Evolutionary conservation across 2,113 vertebrate genomes (phyloP), one percentile per base, ranked within the genome.

Genomic region (Mirounga angustirostris): DNA sequence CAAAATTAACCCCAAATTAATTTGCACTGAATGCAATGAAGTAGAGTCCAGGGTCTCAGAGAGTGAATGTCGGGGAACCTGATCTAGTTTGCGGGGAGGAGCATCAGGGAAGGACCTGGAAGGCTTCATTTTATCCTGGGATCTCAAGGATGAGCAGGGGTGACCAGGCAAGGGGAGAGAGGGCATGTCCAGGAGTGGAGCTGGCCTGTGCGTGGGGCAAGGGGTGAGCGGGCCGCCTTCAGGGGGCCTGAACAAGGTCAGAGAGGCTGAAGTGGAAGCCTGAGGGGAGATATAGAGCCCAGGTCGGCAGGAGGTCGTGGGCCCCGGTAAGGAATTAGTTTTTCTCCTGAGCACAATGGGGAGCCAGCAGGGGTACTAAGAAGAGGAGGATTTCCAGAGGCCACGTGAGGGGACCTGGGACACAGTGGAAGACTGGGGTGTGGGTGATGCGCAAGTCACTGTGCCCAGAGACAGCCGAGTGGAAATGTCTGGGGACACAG

Each of bases 171-270:
- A 63, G 30, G 30, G 54, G 30, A 13, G n/a, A 26, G 30, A 52
- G 59, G 54, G 2, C 19, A 43, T 16, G 33, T 43, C 40, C 22
- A n/a, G 67, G 2, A 1, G 0, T 36, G 12, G 6, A 69, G 52
- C 10, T 21, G 18, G 65, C 54, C 15, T 8, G 1, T n/a, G 33
- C 33, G 43, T 24, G n/a, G 54, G 15, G 36, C 36, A 15, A 0
- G 1, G 7, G 65, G 52, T 2, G 1, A 4, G 8, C 16, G 0
- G 2, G 40, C 30, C 74, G 30, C 7, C 1, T 5, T 59, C 54
- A 1, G 40, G 85, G 80, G 52, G 54, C 4, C 40, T 69, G 33
- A 43, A 50, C 13, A 24, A 91, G 59, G 61, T 59, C 28, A 74
- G n/a, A 21, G 43, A 12, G 63, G 73, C 54, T 15, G 30, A 52